phyloP scores from a whole-genome alignment of 2,888 invertebrate species.

The Leptopilina drosophilae region DNA sequence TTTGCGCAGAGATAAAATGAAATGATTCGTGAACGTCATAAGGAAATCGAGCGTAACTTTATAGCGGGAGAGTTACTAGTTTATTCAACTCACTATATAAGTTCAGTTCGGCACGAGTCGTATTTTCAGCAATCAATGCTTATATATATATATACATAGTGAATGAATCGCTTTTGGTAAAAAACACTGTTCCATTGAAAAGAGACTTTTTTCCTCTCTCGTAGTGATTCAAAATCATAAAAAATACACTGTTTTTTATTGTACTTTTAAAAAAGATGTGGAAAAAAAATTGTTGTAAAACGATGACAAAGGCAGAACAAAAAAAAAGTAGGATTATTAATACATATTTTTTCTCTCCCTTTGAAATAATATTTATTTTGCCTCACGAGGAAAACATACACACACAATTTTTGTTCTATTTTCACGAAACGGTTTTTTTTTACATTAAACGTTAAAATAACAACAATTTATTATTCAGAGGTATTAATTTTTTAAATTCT shows the following conservation, averaged over 20 bases:
- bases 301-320: background rate
- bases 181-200: background rate
- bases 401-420: background rate
- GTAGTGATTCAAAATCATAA: background rate
- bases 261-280: background rate
- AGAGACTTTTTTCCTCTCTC: background rate
- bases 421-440: background rate
- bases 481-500: too few relatives aligned
- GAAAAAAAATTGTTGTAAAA: background rate
- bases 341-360: background rate
- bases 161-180: constrained; percentile 18
- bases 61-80: constrained; percentile 1
- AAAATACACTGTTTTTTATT: background rate
- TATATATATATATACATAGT: background rate
- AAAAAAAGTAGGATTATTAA: background rate
- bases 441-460: background rate
- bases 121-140: constrained; percentile 29
- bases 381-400: background rate
- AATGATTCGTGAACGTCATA: constrained; percentile 22
- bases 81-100: constrained; percentile 31
- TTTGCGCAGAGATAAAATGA: constrained; percentile 18
- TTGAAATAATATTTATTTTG: background rate
- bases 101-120: background rate
- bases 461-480: too few relatives aligned
- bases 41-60: constrained; percentile 33